These are phyloP conservation scores for Dinocampus coccinellae DNA, from an alignment of 2,888 invertebrate species.

Conservation along the genomic window DNA sequence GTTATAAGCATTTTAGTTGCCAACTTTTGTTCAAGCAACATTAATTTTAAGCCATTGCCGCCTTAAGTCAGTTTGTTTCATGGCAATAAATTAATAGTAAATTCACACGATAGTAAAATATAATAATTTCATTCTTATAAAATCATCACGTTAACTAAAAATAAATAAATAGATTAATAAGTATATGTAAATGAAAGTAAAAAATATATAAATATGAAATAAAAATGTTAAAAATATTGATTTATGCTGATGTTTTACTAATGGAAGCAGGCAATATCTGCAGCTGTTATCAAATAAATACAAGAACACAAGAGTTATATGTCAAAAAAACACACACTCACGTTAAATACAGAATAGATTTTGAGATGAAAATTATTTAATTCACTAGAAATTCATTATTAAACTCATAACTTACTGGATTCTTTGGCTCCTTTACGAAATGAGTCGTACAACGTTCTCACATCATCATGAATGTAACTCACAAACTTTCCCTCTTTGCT, in stretches of 20 bases:
- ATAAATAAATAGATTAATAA: not conserved
- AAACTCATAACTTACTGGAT: constrained; percentile 78
- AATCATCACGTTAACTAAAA: not conserved
- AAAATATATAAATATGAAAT: too few species aligned
- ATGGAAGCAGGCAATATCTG: not conserved
- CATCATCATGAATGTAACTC: constrained; percentile 87
- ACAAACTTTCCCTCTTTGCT: constrained; percentile 89
- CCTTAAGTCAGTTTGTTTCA: not conserved
- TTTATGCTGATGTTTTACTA: too few species aligned
- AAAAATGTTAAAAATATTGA: too few species aligned
- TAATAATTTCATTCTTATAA: not conserved
- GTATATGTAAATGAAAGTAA: not conserved
- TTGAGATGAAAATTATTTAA: not conserved
- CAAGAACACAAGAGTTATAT: not conserved
- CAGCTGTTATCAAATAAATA: not conserved
- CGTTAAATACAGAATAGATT: not conserved
- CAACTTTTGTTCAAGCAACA: constrained; percentile 37
- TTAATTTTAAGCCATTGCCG: constrained; percentile 45
- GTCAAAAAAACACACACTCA: not conserved
- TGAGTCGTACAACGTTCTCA: constrained; percentile 89
- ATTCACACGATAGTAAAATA: constrained; percentile 2
- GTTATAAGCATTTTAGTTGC: constrained; percentile 18
- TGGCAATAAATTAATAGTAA: not conserved
- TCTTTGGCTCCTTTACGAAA: constrained; percentile 93
- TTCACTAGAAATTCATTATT: not conserved